Conservation (phyloP, 2,113 vertebrate species). For the Ochotona princeps region DNA sequence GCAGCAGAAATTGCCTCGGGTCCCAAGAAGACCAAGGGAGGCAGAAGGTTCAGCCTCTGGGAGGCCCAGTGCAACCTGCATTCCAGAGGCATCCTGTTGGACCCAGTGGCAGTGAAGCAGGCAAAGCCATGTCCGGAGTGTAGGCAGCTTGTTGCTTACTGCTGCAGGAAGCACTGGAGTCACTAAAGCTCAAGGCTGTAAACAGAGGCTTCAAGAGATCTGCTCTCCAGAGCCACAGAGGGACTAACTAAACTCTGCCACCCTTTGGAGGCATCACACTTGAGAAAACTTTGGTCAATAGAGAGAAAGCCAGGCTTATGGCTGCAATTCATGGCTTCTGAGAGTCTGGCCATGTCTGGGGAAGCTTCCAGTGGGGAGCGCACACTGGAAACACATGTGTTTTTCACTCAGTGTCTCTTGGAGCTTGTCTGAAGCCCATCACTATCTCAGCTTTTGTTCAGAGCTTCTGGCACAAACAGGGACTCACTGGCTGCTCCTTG, state of each 20-base stretch:
- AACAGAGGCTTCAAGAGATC: not conserved
- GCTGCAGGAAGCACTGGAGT: not conserved
- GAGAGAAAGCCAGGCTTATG: not conserved
- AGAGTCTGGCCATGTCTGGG: not conserved
- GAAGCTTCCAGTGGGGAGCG: not conserved
- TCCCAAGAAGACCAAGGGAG: too few species aligned
- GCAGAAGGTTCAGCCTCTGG: not conserved
- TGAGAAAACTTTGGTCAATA: not conserved
- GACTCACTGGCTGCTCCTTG: not conserved
- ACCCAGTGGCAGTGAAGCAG: not conserved
- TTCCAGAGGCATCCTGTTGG: not conserved
- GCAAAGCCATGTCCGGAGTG: fast-evolving
- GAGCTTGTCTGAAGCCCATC: not conserved
- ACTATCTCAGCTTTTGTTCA: not conserved
- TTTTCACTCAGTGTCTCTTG: not conserved
- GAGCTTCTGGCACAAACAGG: not conserved
- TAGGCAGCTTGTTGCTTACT: not conserved
- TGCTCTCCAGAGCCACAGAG: not conserved
- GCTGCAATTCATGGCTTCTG: not conserved
- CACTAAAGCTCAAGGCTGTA: not conserved
- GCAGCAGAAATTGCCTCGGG: not conserved
- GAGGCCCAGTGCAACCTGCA: fast-evolving
- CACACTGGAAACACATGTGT: not conserved
- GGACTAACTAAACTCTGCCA: not conserved
- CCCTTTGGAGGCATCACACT: not conserved